Percentiles rank a stretch among this genome's conserved stretches.
phyloP scores from a whole-genome alignment of 2,888 invertebrate species.

The Bibio marci region DNA sequence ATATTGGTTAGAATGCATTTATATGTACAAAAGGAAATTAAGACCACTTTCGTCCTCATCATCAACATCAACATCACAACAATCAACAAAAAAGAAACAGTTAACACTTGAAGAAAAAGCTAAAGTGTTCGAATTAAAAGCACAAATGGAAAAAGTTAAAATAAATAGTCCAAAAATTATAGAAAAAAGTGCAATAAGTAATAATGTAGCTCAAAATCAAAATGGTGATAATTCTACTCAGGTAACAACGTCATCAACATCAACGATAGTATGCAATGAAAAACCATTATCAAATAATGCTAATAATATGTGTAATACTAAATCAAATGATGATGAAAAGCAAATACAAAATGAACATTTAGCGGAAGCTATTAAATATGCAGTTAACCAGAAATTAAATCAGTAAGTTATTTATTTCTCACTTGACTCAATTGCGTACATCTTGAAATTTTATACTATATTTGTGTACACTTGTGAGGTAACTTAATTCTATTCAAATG shows the following conservation, averaged over 20 bases:
- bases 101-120: slow-evolving; percentile 3
- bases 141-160: slow-evolving; percentile 3
- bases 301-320: slow-evolving; percentile 2
- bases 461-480: no score
- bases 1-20: slow-evolving; percentile 7
- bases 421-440: no score
- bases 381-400: slow-evolving; percentile 9
- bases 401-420: slow-evolving; percentile 5
- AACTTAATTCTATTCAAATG: no score
- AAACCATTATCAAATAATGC: no score
- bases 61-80: no score
- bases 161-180: background rate
- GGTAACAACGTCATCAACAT: background rate
- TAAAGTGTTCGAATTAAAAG: slow-evolving; percentile 3
- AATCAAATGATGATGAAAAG: background rate
- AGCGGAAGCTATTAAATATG: slow-evolving; percentile 8
- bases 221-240: no score
- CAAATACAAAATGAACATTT: slow-evolving; percentile 1
- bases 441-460: no score
- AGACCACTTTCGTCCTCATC: background rate
- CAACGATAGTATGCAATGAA: background rate
- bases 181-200: no score
- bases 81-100: slow-evolving; percentile 4
- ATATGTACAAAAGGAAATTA: slow-evolving; percentile 4
- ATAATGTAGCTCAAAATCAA: no score